A percentile compares a stretch with the other conserved stretches of the same genome.
Evolutionary conservation across 1,140 invertebrate genomes (phyloP).

Genomic region (Aphelenchoides avenae): DNA sequence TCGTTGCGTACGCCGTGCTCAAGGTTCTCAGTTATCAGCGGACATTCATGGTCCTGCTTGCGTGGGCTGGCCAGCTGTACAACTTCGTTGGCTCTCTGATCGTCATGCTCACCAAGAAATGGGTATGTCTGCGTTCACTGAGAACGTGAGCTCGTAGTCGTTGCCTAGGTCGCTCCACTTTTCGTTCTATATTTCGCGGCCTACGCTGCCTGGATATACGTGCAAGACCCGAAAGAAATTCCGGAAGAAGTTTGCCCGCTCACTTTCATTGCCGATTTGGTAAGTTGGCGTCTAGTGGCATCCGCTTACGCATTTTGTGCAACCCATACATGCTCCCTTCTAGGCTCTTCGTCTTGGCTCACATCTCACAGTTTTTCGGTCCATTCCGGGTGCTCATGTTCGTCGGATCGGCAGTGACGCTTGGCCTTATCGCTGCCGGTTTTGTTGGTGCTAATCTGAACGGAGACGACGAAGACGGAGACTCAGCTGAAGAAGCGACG

Average conservation of each 20-base stretch:
- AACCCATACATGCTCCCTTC: neutral
- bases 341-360: slow-evolving; percentile 59
- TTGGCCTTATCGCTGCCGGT: slow-evolving; percentile 61
- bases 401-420: slow-evolving; percentile 58
- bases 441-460: slow-evolving; percentile 44
- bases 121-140: slow-evolving; percentile 26
- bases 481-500: slow-evolving; percentile 20
- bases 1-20: slow-evolving; percentile 38
- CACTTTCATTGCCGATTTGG: slow-evolving; percentile 54
- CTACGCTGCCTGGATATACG: slow-evolving; percentile 54
- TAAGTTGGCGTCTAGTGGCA: too few relatives aligned
- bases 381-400: slow-evolving; percentile 62
- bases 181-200: slow-evolving; percentile 43
- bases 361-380: slow-evolving; percentile 60
- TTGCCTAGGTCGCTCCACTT: slow-evolving; percentile 48
- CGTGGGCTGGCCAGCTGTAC: slow-evolving; percentile 43
- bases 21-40: slow-evolving; percentile 52
- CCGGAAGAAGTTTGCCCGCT: slow-evolving; percentile 54
- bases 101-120: slow-evolving; percentile 43
- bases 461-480: slow-evolving; percentile 12
- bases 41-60: slow-evolving; percentile 45
- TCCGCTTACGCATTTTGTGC: too few relatives aligned
- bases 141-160: neutral
- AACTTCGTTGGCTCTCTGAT: slow-evolving; percentile 39
- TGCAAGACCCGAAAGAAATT: slow-evolving; percentile 42